Evolutionary conservation across 1,140 invertebrate species (phyloP).

Genomic region (Plodia interpunctella): DNA sequence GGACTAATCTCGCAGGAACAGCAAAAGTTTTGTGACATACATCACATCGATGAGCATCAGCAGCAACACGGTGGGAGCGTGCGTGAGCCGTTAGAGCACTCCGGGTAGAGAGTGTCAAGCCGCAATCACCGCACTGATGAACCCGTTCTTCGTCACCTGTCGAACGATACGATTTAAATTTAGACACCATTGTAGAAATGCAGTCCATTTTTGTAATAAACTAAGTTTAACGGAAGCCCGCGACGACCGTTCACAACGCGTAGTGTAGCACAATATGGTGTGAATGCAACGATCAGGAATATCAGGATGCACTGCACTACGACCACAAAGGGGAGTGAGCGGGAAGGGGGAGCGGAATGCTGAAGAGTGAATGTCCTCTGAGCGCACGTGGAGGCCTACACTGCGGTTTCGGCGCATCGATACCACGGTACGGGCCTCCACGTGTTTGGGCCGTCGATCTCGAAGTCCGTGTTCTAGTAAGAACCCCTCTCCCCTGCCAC

Average conservation of each 20-base stretch:
- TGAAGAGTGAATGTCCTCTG: constrained; percentile 35
- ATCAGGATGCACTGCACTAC: constrained; percentile 37
- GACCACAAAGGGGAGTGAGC: constrained; percentile 18
- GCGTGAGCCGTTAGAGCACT: constrained; percentile 79
- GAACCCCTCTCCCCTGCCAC: constrained; percentile 29
- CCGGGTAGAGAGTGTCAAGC: constrained; percentile 78
- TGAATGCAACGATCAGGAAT: constrained; percentile 63
- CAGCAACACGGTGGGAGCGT: constrained; percentile 74
- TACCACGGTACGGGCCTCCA: constrained; percentile 70
- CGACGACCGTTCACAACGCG: constrained; percentile 51
- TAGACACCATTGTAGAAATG: constrained; percentile 32
- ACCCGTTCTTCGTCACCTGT: constrained; percentile 61
- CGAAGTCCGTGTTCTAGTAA: constrained; percentile 63
- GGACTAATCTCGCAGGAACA: constrained; percentile 91
- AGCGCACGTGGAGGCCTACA: constrained; percentile 71
- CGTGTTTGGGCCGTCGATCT: constrained; percentile 35
- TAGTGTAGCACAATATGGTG: constrained; percentile 47
- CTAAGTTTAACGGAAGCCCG: constrained; percentile 13
- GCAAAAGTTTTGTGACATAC: constrained; percentile 95
- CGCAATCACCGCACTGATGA: constrained; percentile 77
- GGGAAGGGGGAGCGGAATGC: constrained; percentile 43
- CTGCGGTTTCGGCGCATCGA: constrained; percentile 57
- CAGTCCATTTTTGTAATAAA: constrained; percentile 15
- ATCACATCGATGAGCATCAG: constrained; percentile 91
- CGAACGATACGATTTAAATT: constrained; percentile 35